These are phyloP conservation scores for Trididemnum nubilum DNA, from an alignment of 23 tunicate species.

Conservation along the genomic window DNA sequence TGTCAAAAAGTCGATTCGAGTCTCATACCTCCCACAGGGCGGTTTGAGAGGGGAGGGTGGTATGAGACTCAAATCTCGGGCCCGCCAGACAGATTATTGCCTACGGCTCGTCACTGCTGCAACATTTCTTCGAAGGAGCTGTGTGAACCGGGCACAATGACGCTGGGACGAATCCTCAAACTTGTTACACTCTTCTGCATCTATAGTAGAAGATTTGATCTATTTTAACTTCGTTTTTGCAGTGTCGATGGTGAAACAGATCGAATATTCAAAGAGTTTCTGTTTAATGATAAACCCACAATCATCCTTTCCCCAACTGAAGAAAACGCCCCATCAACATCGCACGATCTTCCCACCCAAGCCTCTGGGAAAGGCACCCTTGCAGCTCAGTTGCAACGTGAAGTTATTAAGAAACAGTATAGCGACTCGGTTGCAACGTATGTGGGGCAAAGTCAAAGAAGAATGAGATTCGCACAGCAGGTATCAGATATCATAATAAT, in stretches of 20 bases:
- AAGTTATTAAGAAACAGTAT: conserved; percentile 68
- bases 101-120: no score
- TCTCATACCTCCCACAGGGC: no score
- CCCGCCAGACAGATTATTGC: no score
- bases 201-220: no score
- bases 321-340: conserved; percentile 33
- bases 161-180: no score
- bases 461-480: conserved; percentile 57
- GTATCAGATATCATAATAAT: no score
- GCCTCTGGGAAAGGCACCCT: conserved; percentile 1
- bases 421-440: conserved; percentile 75
- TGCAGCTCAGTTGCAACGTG: conserved; percentile 52
- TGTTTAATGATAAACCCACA: conserved; percentile 31
- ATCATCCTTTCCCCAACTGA: neutral
- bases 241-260: conserved; percentile 72
- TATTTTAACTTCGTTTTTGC: conserved; percentile 25
- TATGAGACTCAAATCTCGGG: no score
- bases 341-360: conserved; percentile 33
- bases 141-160: no score
- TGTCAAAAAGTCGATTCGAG: no score
- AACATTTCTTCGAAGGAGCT: no score
- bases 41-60: no score
- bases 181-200: no score
- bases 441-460: conserved; percentile 60
- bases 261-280: conserved; percentile 66